Percentiles rank a stretch among this genome's conserved stretches.
phyloP scores from a whole-genome alignment of 2,888 invertebrate genomes.

The Eupelmus urozonus region DNA sequence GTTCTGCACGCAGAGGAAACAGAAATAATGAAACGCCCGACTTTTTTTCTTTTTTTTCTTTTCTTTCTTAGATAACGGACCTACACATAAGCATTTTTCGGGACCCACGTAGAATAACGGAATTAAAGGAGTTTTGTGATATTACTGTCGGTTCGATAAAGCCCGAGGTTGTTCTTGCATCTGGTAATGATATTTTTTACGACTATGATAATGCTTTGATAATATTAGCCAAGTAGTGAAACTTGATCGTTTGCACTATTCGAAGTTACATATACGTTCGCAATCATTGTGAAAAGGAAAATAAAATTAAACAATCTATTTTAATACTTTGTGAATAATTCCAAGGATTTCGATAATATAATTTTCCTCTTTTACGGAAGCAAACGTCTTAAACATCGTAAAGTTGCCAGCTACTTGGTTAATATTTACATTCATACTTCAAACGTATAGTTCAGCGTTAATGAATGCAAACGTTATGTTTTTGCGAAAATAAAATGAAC shows the following conservation, averaged over 20 bases:
- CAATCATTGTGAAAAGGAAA: too few relatives aligned
- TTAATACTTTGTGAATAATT: too few relatives aligned
- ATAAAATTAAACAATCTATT: too few relatives aligned
- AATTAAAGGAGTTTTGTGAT: constrained; percentile 89
- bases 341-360: too few relatives aligned
- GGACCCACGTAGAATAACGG: constrained; percentile 85
- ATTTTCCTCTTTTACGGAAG: too few relatives aligned
- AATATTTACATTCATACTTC: background rate
- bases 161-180: constrained; percentile 88
- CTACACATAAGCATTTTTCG: constrained; percentile 92
- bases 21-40: background rate
- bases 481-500: constrained; percentile 2
- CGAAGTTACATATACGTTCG: too few relatives aligned
- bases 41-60: constrained; percentile 4
- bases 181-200: constrained; percentile 80
- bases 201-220: too few relatives aligned
- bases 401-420: too few relatives aligned
- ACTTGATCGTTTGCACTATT: too few relatives aligned
- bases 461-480: background rate
- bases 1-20: background rate
- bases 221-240: too few relatives aligned
- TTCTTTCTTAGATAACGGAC: constrained; percentile 85
- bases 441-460: background rate
- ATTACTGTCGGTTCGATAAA: constrained; percentile 85
- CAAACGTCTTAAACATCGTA: too few relatives aligned